Evolutionary conservation across 1,140 invertebrate species (phyloP), one percentile per base, ranked within the genome.

Genomic region (Trachymyrmex cornetzi): DNA sequence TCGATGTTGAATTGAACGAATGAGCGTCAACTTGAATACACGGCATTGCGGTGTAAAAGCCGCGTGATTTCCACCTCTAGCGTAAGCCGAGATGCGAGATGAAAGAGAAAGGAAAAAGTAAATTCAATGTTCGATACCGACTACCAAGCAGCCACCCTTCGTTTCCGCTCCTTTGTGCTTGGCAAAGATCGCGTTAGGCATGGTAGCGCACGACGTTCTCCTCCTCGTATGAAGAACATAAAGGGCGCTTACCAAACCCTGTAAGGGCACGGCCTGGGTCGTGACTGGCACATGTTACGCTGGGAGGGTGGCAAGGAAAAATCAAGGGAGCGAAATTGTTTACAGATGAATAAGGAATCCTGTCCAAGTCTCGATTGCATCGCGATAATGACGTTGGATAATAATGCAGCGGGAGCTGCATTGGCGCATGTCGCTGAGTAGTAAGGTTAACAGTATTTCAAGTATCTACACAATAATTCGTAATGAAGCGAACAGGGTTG

Each of bases 111-210:
- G 48, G 55, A 84, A 82, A 80, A 85, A 89, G 59, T 86, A 72
- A 89, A 89, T 89, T 57, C 86, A 79, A 50, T 72, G 50, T 38
- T 22, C 27, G 50, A 69, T 64, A 75, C 86, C 9, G 55, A 85
- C 82, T 74, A n/a, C 24, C 80, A 79, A 79, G 79, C 71, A 69
- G 57, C 44, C 57, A 85, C 88, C 87, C 88, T 88, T 79, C 80
- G 88, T 74, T 88, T 85, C 86, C 86, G 80, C 0, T 74, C n/a
- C 38, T 88, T 67, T 79, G 66, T 75, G 24, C 67, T 24, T 19
- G 30, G 1, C 30, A 57, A 80, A 79, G 50, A 85, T 85, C 77
- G 57, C 72, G 81, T 89, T 85, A 85, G 27, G 53, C 64, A 34
- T 19, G 55, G 67, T 44, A 44, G 61, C 14, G 53, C 63, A 34